Evolutionary conservation across 1,140 invertebrate genomes (phyloP).

Genomic region (Camponotus pennsylvanicus): DNA sequence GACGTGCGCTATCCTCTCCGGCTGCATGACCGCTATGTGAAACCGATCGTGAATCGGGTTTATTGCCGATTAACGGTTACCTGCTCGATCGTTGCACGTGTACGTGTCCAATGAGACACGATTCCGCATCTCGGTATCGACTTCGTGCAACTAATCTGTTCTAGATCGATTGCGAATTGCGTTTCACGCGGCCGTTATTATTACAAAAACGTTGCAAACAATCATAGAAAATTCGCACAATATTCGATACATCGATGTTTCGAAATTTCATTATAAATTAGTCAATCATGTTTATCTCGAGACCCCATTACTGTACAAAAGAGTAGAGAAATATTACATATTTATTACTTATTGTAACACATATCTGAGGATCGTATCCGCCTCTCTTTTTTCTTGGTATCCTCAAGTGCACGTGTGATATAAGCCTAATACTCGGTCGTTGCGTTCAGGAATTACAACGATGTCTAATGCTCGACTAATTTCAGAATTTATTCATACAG

Average conservation of each 20-base stretch:
- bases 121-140: conserved; percentile 58
- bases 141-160: conserved; percentile 51
- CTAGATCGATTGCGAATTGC: conserved; percentile 46
- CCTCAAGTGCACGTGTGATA: conserved; percentile 6
- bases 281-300: background rate
- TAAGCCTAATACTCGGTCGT: background rate
- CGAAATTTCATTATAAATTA: conserved; percentile 14
- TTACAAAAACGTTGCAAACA: background rate
- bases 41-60: conserved; percentile 74
- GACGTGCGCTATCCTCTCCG: conserved; percentile 64
- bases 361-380: too few relatives aligned
- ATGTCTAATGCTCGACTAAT: conserved; percentile 65
- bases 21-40: conserved; percentile 74
- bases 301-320: background rate
- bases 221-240: background rate
- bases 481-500: conserved; percentile 68
- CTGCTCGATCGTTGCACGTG: conserved; percentile 68
- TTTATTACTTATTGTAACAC: background rate
- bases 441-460: conserved; percentile 17
- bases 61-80: conserved; percentile 73
- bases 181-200: background rate
- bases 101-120: conserved; percentile 73
- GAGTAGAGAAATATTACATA: background rate
- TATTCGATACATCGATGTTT: background rate
- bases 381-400: background rate